Evolutionary conservation across 2,113 vertebrate species (phyloP), one percentile per base, ranked within the genome.

Genomic region (Eleginops maclovinus): DNA sequence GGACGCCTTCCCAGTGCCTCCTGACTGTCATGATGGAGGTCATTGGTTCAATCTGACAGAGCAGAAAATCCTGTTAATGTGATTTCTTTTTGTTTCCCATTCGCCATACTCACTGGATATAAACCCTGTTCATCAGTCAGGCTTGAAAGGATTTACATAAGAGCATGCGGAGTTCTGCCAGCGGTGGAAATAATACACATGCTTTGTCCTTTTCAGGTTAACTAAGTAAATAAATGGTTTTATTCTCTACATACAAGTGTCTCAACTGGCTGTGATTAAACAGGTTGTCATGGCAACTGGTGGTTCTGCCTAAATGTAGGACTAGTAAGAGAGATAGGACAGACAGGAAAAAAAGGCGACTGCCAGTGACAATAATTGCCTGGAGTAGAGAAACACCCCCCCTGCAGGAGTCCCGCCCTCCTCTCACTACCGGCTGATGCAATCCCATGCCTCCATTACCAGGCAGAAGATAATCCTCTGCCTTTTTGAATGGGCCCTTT

Each of bases 351-450:
- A 66, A 50, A 21, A 58, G n/a, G 58, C 24, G 60, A 43, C 14
- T 31, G 47, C 15, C 22, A 74, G 31, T 79, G 72, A 68, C 56
- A 81, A 68, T 49, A 54, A 41, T 4, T 7, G 54, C 61, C 56
- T 71, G 0, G 0, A 6, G 7, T 74, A 11, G 67, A 54, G 68
- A 62, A 63, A 72, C 66, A 6, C 71, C 69, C 67, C 53, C 53
- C 65, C 40, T 2, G 44, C 60, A 14, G 22, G 2, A 14, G 2
- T 4, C 69, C 83, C 44, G 26, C 87, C 82, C 47, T 55, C 24
- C 63, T 77, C 58, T 87, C 66, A 41, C 40, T 36, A 15, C 28
- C 10, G 92, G 93, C 93, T 94, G 94, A 95, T 94, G 94, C 93
- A 95, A 95, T 85, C 62, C 67, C 68, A 46, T 24, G 43, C 72